These are phyloP conservation scores for Deilephila porcellus DNA, from an alignment of 2,888 invertebrate species.

Conservation along the genomic window DNA sequence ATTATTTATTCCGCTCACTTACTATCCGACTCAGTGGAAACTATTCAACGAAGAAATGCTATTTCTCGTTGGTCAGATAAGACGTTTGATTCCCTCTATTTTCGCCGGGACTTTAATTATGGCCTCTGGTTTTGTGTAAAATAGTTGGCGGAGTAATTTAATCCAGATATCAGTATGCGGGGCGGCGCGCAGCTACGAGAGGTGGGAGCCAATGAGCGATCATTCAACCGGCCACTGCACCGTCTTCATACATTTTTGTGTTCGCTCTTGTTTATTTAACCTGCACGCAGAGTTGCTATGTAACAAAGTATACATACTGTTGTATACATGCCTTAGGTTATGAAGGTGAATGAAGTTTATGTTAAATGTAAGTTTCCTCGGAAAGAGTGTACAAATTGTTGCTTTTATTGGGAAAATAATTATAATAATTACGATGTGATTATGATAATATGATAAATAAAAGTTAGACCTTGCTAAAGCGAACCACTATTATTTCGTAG, in stretches of 20 bases:
- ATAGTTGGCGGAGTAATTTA: constrained; percentile 83
- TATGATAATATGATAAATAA: no score
- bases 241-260: constrained; percentile 56
- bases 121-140: constrained; percentile 83
- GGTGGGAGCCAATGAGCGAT: constrained; percentile 62
- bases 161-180: constrained; percentile 80
- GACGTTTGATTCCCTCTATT: constrained; percentile 83
- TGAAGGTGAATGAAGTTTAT: no score
- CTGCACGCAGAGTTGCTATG: constrained; percentile 41
- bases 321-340: not conserved
- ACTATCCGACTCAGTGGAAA: constrained; percentile 69
- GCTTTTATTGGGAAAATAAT: no score
- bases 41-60: constrained; percentile 83
- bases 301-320: not conserved
- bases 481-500: no score
- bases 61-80: constrained; percentile 83
- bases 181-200: constrained; percentile 68
- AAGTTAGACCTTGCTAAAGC: no score
- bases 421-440: no score
- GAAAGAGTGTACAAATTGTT: no score
- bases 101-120: constrained; percentile 83
- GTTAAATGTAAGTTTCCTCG: no score
- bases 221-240: constrained; percentile 45
- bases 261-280: constrained; percentile 51
- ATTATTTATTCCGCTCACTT: constrained; percentile 85